Evolutionary conservation across 2,113 vertebrate genomes (phyloP), one percentile per base, ranked within the genome.

Genomic region (Triplophysa tibetana): DNA sequence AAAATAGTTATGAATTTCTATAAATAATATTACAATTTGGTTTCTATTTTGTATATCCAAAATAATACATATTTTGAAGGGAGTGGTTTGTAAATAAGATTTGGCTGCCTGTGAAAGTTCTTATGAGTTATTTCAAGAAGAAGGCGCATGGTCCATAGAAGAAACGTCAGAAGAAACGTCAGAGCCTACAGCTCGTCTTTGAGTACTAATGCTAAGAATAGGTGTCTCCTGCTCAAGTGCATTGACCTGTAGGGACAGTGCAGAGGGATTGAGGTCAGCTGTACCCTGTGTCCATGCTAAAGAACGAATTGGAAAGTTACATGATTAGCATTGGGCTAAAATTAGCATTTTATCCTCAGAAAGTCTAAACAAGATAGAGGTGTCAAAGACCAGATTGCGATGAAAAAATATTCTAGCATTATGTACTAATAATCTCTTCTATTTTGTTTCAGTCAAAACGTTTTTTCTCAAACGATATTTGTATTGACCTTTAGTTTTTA

Each of bases 151-250:
- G 23, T n/a, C 45, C 38, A 19, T 1, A 6, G 48, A 76, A 60
- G 65, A 54, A 45, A 17, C 41, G 23, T 16, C 48, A 26, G 56
- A 48, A 81, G 65, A 54, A 45, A 17, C 41, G 23, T 16, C 48
- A 26, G 56, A 48, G 79, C 79, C 62, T 72, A 76, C 64, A 58
- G 70, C 68, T 33, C 45, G 63, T 41, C 33, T 74, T 16, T 72
- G 54, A 63, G 70, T 33, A 56, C 68, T 70, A 62, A 70, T 23
- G 56, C 82, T 86, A 81, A 81, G 75, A 63, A 85, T 77, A 83
- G 62, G 14, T 19, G n/a, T n/a, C 65, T 62, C 65, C 60, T 62
- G 45, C 33, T 33, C 56, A 75, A 43, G 67, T 38, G 21, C 43
- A 75, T 17, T 79, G 83, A 70, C 58, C 65, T 60, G 61, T 63